phyloP scores from a whole-genome alignment of 1,140 invertebrate species.

The Brachionus angularis region DNA sequence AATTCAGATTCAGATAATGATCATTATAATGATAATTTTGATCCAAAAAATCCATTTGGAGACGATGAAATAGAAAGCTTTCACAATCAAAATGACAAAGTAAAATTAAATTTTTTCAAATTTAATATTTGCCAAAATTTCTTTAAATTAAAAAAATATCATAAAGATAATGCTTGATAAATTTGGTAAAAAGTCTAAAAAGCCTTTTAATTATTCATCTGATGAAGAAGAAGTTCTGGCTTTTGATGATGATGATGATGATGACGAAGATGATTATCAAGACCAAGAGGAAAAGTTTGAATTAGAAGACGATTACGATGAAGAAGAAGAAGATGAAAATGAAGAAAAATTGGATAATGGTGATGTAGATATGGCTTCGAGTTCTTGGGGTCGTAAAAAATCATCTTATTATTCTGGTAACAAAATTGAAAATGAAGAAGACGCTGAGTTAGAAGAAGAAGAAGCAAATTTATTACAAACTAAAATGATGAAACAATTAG shows the following conservation, averaged over 20 bases:
- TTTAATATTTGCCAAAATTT: slow-evolving; percentile 42
- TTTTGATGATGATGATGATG: slow-evolving; percentile 50
- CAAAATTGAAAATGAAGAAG: slow-evolving; percentile 76
- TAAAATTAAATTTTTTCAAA: slow-evolving; percentile 42
- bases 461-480: slow-evolving; percentile 77
- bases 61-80: slow-evolving; percentile 45
- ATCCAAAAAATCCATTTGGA: slow-evolving; percentile 21
- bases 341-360: slow-evolving; percentile 23
- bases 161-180: slow-evolving; percentile 36
- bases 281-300: slow-evolving; percentile 44
- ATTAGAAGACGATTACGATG: slow-evolving; percentile 47
- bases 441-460: slow-evolving; percentile 74
- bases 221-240: slow-evolving; percentile 49
- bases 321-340: slow-evolving; percentile 46
- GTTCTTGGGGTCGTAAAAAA: slow-evolving; percentile 78
- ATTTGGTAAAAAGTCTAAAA: slow-evolving; percentile 43
- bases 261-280: slow-evolving; percentile 44
- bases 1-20: slow-evolving; percentile 27
- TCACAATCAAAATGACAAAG: slow-evolving; percentile 44
- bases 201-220: slow-evolving; percentile 45
- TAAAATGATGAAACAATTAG: slow-evolving; percentile 70
- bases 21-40: slow-evolving; percentile 18
- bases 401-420: slow-evolving; percentile 74
- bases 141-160: not conserved
- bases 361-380: slow-evolving; percentile 57